A percentile compares a stretch with the other conserved stretches of the same genome.
Evolutionary conservation across 2,797 vertebrate genomes (phyloP).

Genomic region (Nothura maculosa): DNA sequence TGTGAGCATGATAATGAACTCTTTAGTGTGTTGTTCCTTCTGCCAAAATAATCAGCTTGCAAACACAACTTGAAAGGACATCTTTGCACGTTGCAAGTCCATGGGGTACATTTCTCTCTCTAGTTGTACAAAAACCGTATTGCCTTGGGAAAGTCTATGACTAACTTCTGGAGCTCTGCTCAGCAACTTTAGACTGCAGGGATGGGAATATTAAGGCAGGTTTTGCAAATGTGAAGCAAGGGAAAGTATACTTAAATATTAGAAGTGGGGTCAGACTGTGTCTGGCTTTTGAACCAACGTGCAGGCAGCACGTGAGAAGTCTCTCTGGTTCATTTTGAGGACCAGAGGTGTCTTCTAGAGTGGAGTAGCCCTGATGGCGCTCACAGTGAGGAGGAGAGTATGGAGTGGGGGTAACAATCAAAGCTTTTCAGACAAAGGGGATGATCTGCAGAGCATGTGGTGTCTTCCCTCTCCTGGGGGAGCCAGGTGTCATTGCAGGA

Average conservation of each 20-base stretch:
- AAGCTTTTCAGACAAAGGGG: neutral
- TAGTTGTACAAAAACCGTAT: neutral
- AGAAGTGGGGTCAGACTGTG: neutral
- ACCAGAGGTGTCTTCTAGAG: neutral
- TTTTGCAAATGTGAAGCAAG: neutral
- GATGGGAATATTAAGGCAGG: neutral
- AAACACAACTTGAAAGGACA: neutral
- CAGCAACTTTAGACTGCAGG: neutral
- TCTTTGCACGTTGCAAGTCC: neutral
- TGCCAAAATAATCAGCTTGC: neutral
- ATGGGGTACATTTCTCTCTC: neutral
- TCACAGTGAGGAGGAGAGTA: neutral
- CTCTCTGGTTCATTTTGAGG: neutral
- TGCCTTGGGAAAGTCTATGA: neutral
- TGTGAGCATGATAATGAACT: accelerated
- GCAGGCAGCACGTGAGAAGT: neutral
- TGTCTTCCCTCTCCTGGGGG: neutral
- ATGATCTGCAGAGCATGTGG: accelerated
- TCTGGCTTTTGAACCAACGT: neutral
- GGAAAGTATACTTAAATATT: neutral
- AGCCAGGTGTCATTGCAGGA: neutral
- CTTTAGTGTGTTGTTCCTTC: neutral
- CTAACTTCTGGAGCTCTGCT: neutral
- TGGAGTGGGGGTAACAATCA: neutral
- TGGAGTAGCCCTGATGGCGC: neutral